These are phyloP conservation scores for Bubo scandiacus DNA, from an alignment of 2,113 vertebrate genomes.

Conservation along the genomic window DNA sequence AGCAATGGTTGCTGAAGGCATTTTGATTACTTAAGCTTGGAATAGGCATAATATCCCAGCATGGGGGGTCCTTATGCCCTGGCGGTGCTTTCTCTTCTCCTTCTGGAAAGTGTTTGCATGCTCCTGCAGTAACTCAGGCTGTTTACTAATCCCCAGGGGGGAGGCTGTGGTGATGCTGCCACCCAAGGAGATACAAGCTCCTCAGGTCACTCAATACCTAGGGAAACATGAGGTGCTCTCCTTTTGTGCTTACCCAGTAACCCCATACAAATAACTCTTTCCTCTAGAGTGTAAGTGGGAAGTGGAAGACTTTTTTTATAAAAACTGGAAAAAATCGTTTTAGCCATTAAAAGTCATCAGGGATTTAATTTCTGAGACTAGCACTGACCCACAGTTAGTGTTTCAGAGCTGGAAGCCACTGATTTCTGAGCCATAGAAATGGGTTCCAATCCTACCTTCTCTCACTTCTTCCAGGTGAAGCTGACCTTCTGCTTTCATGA, in stretches of 20 bases:
- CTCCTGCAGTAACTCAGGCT: neutral
- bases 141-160: neutral
- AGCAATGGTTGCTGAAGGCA: neutral
- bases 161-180: neutral
- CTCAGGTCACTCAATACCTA: neutral
- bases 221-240: neutral
- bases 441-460: neutral
- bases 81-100: neutral
- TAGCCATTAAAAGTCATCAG: neutral
- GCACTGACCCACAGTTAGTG: neutral
- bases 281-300: neutral
- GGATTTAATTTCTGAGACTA: neutral
- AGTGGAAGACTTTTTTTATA: neutral
- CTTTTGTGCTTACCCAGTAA: neutral
- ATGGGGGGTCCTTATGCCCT: neutral
- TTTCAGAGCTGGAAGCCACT: neutral
- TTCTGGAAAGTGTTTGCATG: neutral
- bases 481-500: neutral
- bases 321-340: neutral
- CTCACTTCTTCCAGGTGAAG: neutral
- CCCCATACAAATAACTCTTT: neutral
- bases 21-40: neutral
- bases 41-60: neutral
- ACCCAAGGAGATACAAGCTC: neutral
- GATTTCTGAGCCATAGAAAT: neutral